Conservation (phyloP, 2,797 vertebrate species). For the Channa striata region DNA sequence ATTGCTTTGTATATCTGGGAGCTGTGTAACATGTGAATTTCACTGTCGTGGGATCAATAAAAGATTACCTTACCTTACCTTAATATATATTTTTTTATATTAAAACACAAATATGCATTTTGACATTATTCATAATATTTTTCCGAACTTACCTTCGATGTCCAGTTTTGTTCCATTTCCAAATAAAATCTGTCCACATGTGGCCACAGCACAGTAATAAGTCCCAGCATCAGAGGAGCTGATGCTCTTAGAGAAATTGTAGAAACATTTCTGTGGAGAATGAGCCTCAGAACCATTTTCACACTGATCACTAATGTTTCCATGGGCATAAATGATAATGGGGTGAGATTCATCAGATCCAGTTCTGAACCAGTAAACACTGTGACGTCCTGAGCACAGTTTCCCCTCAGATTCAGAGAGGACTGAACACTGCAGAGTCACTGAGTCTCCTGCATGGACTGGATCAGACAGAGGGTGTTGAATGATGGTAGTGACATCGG, state of each 20-base stretch:
- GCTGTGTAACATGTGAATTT: too few species aligned
- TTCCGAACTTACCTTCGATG: constrained; percentile 32
- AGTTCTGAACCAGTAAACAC: constrained; percentile 37
- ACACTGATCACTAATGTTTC: background rate
- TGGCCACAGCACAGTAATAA: constrained; percentile 64
- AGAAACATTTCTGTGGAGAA: constrained; percentile 38
- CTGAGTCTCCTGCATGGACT: background rate
- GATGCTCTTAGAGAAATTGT: constrained; percentile 33
- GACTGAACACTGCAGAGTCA: constrained; percentile 37
- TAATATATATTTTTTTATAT: too few species aligned
- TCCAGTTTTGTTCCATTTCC: constrained; percentile 45
- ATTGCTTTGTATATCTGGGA: too few species aligned
- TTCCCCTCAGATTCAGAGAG: constrained; percentile 12
- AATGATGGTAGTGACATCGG: constrained; percentile 8
- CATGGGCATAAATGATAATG: background rate
- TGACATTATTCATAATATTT: too few species aligned
- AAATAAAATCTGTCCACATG: constrained; percentile 63
- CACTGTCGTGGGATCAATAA: too few species aligned
- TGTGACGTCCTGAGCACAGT: constrained; percentile 8
- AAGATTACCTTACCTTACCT: too few species aligned
- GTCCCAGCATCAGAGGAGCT: constrained; percentile 46
- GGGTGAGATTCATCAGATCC: constrained; percentile 11
- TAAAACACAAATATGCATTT: too few species aligned
- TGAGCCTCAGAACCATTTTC: background rate
- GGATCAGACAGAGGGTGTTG: constrained; percentile 11